Base-by-base conservation (phyloP, 2,888 invertebrate species). In the Ichneumon xanthorius region DNA sequence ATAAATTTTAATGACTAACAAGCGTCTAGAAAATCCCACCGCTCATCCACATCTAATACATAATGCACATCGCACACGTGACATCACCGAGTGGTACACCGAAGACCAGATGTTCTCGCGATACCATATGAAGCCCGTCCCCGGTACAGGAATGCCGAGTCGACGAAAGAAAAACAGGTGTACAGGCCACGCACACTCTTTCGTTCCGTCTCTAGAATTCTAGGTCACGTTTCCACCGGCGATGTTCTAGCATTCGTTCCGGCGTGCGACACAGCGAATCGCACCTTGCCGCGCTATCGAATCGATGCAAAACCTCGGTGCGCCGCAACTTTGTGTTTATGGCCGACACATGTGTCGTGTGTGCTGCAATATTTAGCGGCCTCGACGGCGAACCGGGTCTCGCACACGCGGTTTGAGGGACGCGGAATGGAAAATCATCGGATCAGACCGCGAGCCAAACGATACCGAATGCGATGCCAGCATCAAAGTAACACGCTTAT, bases 21-120 rank as follows among this genome's bases (percentile, higher is more conserved):
- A 14, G 30, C n/a, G 1, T 48, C 45, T 16, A 16, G 30, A 33
- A 63, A 63, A 63, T 63, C 16, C 33, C 6, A n/a, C 16, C 30
- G n/a, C 63, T 33, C 61, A 40, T 71, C 16, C 1, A 37, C 19
- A 65, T 67, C n/a, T 9, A 30, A 33, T 72, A 16, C 63, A 80
- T 65, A 65, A 63, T 63, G 63, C 63, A 37, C 11, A 16, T 14
- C 48, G 67, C 26, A 71, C 48, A 76, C 71, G 80, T 80, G 84
- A 84, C 84, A 80, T 84, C 80, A 84, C 80, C 65, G 84, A 58
- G 55, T 76, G 80, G 84, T 84, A 84, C 80, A 80, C 72, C 71
- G 33, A 70, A 71, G 84, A 79, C 80, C 84, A 84, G 84, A 80
- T 84, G 84, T 65, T 84, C 65, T 55, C 75, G 63, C 19, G 84